phyloP scores from a whole-genome alignment of 2,113 vertebrate species.

The Ptilorrhoa leucosticta region DNA sequence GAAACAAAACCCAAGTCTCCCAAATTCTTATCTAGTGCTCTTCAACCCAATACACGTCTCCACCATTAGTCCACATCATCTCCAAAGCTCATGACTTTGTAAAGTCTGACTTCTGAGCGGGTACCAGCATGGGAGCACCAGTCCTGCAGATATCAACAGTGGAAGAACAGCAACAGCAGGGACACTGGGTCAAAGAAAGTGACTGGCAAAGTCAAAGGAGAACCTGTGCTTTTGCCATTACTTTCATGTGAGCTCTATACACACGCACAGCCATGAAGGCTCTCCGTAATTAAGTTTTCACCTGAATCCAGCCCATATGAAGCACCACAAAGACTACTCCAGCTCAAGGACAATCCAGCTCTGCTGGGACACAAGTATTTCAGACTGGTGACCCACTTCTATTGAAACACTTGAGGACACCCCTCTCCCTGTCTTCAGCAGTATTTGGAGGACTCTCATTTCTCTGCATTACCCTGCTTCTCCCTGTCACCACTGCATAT shows the following conservation, averaged over 20 bases:
- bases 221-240: background rate
- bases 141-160: background rate
- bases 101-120: background rate
- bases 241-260: background rate
- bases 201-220: background rate
- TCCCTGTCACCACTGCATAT: background rate
- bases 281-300: background rate
- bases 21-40: background rate
- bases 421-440: background rate
- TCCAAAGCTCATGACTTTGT: background rate
- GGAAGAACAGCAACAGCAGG: background rate
- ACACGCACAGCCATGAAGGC: background rate
- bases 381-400: background rate
- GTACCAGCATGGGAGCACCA: background rate
- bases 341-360: background rate
- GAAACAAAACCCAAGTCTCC: background rate
- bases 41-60: background rate
- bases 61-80: background rate
- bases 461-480: background rate
- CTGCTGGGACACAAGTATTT: background rate
- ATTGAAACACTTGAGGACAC: background rate
- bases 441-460: background rate
- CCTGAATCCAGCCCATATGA: background rate
- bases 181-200: background rate
- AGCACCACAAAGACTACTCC: background rate